Evolutionary conservation across 2,888 invertebrate genomes (phyloP), one percentile per base, ranked within the genome.

Genomic region (Priocnemis perturbator): DNA sequence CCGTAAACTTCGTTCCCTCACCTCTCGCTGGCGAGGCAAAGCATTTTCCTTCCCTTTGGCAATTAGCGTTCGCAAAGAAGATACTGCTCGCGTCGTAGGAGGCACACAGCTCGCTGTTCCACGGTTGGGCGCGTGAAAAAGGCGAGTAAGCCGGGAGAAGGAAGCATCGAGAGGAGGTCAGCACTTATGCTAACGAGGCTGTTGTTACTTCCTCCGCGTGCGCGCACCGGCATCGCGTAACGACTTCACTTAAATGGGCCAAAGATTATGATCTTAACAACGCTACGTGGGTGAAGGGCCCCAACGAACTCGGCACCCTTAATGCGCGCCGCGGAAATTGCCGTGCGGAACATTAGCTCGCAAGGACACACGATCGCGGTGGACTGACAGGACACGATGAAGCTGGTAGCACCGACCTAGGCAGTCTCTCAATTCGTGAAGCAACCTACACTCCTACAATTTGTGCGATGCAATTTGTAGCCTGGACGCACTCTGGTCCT

Each of bases 151-250:
- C 11, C 37, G 26, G 21, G 20, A 48, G 23, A n/a, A 47, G 23
- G 60, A 21, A 56, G 68, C 45, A 17, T 4, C 55, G 60, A 52
- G 67, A 60, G 60, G 60, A 50, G 67, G 69, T 68, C 68, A 69
- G 67, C 69, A 68, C 60, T 69, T 69, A 69, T 69, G 67, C 68
- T 69, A 69, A 69, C 69, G 69, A 69, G 44, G 60, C 67, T 67
- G 59, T 66, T 20, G 60, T 60, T 60, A 57, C 56, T 69, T 69
- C 69, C 69, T 67, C 56, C 57, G 50, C 11, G 56, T 3, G 20
- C 30, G 56, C 5, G 58, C 59, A 67, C 59, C 45, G 55, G 59
- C 60, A 69, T 56, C 69, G 37, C 69, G 68, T 69, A 69, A 69
- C 60, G 68, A 69, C 61, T 68, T 69, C 64, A 60, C 58, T 70